phyloP scores from a whole-genome alignment of 1,140 invertebrate genomes.

The Apis dorsata region DNA sequence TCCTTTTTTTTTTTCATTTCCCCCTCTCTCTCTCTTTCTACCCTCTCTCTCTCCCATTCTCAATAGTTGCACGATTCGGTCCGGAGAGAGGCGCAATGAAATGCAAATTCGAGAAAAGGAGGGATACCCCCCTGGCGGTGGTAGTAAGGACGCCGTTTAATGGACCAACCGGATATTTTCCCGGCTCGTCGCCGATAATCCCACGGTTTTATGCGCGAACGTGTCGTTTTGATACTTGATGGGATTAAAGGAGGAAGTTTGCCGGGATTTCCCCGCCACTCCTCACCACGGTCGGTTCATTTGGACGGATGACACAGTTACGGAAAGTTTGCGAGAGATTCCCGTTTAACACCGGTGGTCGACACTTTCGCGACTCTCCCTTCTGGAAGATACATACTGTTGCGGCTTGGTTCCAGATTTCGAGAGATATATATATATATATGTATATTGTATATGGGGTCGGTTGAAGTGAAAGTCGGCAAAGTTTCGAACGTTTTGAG shows the following conservation, averaged over 20 bases:
- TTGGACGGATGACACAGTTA: constrained; percentile 38
- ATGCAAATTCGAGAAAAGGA: constrained; percentile 29
- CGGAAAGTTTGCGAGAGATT: constrained; percentile 9
- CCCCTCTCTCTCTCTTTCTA: background rate
- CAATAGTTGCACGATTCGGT: background rate
- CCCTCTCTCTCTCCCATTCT: background rate
- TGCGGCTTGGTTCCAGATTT: background rate
- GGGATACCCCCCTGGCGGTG: background rate
- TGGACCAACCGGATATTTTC: constrained; percentile 32
- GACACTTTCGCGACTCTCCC: background rate
- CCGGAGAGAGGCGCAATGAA: constrained; percentile 14
- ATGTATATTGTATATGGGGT: no score
- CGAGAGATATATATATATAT: no score
- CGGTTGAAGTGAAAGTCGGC: no score
- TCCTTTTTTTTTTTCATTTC: no score
- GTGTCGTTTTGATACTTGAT: constrained; percentile 34
- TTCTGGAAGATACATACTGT: background rate
- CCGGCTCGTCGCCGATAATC: constrained; percentile 33
- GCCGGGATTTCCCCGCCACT: background rate
- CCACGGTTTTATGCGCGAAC: constrained; percentile 29
- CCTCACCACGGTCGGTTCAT: background rate
- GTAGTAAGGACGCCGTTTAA: constrained; percentile 12
- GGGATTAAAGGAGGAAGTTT: constrained; percentile 31
- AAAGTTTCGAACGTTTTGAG: no score
- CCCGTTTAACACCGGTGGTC: background rate